Base-by-base conservation (phyloP, 2,888 invertebrate species). In the Acrobasis suavella region DNA sequence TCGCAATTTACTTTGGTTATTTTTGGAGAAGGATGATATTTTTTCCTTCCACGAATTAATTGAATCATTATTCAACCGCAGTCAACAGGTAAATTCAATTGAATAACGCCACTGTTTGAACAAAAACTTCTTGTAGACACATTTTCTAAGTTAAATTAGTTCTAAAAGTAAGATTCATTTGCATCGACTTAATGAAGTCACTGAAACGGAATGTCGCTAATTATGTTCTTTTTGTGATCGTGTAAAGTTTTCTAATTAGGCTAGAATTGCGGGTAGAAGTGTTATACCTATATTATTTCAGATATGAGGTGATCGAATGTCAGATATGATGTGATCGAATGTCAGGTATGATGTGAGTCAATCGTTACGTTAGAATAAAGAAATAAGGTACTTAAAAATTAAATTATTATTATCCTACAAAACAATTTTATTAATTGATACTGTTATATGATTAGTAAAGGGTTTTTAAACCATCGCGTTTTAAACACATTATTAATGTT, bases 31-130 rank as follows among this genome's bases (percentile, higher is more conserved):
- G 0, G 1, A 42, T n/a, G n/a, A n/a, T n/a, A n/a, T n/a, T 10
- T 46, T 46, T 2, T 46, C 46, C 6, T 46, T 46, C n/a, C 12
- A 46, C n/a, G 32, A 52, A 32, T 52, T 32, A 52, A 52, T 22
- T 22, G 8, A 52, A 22, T 22, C 10, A 46, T 32, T 52, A 1
- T 32, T 37, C 52, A 32, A 32, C 52, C 55, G 39, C 55, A 56
- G 39, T 42, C 39, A 39, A 39, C 39, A 56, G 39, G 16, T 10
- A n/a, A 56, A 56, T 39, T 56, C 55, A 56, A 56, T 56, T 39
- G 9, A 39, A 6, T 39, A 17, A 56, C 32, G 39, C 9, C 39
- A 15, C 15, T 55, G 55, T 38, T 56, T 56, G 6, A 39, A 14
- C 14, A 39, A 16, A 39, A 39, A n/a, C 37, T 38, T 15, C 55